These are phyloP conservation scores for Plutella xylostella DNA, from an alignment of 2,888 invertebrate genomes.

Conservation along the genomic window DNA sequence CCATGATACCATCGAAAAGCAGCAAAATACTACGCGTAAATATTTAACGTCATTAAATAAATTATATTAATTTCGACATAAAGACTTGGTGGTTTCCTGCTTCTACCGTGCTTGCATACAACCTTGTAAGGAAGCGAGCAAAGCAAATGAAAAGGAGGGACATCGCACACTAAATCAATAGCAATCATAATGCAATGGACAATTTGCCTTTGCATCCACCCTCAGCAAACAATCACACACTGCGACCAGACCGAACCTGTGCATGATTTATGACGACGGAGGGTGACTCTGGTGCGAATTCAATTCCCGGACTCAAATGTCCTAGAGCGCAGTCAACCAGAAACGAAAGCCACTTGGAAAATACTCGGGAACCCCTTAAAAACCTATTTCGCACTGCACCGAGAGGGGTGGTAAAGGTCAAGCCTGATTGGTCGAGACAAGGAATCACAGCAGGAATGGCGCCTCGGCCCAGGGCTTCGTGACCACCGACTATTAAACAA, in stretches of 20 bases:
- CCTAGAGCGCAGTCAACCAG: conserved; percentile 35
- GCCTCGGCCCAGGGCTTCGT: conserved; percentile 57
- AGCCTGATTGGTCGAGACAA: conserved; percentile 35
- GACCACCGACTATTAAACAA: conserved; percentile 50
- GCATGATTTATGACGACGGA: conserved; percentile 59
- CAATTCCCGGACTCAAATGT: conserved; percentile 45
- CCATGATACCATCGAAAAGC: too few relatives aligned
- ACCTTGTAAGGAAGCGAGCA: too few relatives aligned
- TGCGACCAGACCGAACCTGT: conserved; percentile 36
- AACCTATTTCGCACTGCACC: conserved; percentile 12
- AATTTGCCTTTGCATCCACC: background rate
- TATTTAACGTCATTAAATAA: too few relatives aligned
- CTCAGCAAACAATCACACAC: background rate
- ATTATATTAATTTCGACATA: too few relatives aligned
- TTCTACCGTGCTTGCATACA: too few relatives aligned
- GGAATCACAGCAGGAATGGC: conserved; percentile 58
- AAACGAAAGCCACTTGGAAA: conserved; percentile 26
- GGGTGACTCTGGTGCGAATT: conserved; percentile 55
- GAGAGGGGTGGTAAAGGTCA: conserved; percentile 24
- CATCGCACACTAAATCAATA: background rate
- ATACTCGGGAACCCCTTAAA: conserved; percentile 17
- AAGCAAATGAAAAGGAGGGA: too few relatives aligned
- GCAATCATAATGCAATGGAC: too few relatives aligned
- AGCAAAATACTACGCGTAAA: too few relatives aligned
- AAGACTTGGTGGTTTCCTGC: too few relatives aligned